phyloP scores from a whole-genome alignment of 2,888 invertebrate species.

The Anthophora plumipes region DNA sequence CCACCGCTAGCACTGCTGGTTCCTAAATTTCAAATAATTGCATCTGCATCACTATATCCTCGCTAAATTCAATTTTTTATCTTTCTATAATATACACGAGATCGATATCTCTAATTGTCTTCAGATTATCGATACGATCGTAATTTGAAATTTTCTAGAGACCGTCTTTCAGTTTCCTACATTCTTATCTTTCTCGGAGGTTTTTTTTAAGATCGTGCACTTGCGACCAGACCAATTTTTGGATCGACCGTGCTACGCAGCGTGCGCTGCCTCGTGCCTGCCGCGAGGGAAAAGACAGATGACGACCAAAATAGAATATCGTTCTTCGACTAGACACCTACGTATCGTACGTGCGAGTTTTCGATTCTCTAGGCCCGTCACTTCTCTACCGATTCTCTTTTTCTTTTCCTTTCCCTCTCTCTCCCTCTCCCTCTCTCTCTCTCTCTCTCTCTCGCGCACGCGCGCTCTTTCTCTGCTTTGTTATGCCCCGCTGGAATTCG shows the following conservation, averaged over 20 bases:
- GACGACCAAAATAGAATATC: slow-evolving; percentile 79
- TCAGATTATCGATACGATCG: too few relatives aligned
- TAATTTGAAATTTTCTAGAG: neutral
- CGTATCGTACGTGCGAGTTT: slow-evolving; percentile 59
- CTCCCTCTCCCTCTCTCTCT: too few relatives aligned
- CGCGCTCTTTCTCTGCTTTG: neutral
- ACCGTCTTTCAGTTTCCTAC: too few relatives aligned
- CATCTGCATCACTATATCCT: neutral
- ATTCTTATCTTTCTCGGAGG: neutral
- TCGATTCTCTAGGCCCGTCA: slow-evolving; percentile 59
- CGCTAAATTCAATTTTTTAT: neutral
- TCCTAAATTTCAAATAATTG: slow-evolving; percentile 69
- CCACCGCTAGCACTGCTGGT: slow-evolving; percentile 89
- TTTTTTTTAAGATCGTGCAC: slow-evolving; percentile 47
- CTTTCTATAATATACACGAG: neutral
- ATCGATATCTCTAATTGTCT: neutral
- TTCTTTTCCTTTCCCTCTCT: neutral
- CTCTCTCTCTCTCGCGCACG: too few relatives aligned
- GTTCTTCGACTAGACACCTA: slow-evolving; percentile 75
- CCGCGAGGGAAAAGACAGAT: slow-evolving; percentile 71
- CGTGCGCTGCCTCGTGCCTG: slow-evolving; percentile 68
- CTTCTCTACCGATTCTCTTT: slow-evolving; percentile 29
- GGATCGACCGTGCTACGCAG: slow-evolving; percentile 56
- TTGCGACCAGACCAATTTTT: slow-evolving; percentile 55
- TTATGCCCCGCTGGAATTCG: neutral